Evolutionary conservation across 2,888 invertebrate species (phyloP).

Genomic region (Mactromeris polynyma): DNA sequence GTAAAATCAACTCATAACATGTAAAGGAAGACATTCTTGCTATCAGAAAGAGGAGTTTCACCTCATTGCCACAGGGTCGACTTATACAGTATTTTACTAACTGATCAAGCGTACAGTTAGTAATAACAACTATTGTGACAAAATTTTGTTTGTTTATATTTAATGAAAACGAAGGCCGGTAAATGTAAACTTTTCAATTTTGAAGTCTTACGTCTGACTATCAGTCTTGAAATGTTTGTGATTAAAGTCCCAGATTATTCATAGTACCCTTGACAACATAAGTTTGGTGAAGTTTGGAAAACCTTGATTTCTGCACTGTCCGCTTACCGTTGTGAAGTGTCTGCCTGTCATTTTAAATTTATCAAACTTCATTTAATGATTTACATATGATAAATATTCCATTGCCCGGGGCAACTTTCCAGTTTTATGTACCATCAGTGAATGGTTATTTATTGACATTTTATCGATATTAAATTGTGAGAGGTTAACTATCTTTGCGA

Average conservation of each 20-base stretch:
- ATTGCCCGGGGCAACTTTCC: constrained; percentile 2
- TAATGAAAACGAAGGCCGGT: too few relatives aligned
- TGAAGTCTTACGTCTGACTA: too few relatives aligned
- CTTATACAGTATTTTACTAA: neutral
- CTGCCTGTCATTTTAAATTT: constrained; percentile 5
- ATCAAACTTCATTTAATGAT: constrained; percentile 4
- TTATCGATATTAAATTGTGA: constrained; percentile 28
- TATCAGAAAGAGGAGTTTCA: neutral
- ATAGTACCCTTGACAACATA: neutral
- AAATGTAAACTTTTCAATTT: too few relatives aligned
- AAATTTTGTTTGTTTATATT: too few relatives aligned
- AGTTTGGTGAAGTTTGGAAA: neutral
- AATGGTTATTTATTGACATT: constrained; percentile 38
- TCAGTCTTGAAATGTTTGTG: too few relatives aligned
- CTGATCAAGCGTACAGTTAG: too few relatives aligned
- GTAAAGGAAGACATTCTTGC: neutral
- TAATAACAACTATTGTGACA: too few relatives aligned
- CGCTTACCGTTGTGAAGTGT: neutral
- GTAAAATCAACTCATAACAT: neutral
- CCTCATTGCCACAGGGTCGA: neutral
- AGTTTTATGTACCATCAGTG: constrained; percentile 18
- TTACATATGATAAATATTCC: constrained; percentile 25
- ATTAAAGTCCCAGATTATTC: too few relatives aligned
- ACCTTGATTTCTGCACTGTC: neutral
- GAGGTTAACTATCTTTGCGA: constrained; percentile 12